These are phyloP conservation scores for Megaceryle torquata DNA, from an alignment of 2,113 vertebrate genomes.

Conservation along the genomic window DNA sequence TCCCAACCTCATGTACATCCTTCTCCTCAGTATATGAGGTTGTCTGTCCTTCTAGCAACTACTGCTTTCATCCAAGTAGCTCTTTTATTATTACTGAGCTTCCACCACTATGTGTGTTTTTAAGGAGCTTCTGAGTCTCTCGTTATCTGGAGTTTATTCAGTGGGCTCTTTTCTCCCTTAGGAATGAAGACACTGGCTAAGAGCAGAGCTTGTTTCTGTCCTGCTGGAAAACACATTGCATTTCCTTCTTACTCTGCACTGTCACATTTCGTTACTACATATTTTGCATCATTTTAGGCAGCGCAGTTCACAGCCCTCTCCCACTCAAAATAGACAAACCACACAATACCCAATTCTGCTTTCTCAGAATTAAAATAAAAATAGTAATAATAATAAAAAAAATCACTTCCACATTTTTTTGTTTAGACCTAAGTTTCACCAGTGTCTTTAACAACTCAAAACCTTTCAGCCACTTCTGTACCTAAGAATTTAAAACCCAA, in stretches of 20 bases:
- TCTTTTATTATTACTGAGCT: neutral
- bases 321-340: neutral
- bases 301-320: neutral
- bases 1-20: neutral
- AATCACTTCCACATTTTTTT: neutral
- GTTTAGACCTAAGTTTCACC: neutral
- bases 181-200: fast-evolving
- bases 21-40: neutral
- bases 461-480: neutral
- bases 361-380: neutral
- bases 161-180: neutral
- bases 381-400: neutral
- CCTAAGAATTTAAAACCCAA: neutral
- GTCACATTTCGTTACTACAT: neutral
- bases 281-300: neutral
- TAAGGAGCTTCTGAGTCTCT: neutral
- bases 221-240: neutral
- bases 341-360: neutral
- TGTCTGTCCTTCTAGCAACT: neutral
- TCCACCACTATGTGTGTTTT: neutral
- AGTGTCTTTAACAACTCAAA: neutral
- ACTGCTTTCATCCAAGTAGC: neutral
- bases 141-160: neutral
- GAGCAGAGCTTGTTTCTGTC: neutral
- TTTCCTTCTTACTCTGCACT: neutral